These are phyloP conservation scores for Drosophila anomelani DNA, from an alignment of 2,888 invertebrate species.

Conservation along the genomic window DNA sequence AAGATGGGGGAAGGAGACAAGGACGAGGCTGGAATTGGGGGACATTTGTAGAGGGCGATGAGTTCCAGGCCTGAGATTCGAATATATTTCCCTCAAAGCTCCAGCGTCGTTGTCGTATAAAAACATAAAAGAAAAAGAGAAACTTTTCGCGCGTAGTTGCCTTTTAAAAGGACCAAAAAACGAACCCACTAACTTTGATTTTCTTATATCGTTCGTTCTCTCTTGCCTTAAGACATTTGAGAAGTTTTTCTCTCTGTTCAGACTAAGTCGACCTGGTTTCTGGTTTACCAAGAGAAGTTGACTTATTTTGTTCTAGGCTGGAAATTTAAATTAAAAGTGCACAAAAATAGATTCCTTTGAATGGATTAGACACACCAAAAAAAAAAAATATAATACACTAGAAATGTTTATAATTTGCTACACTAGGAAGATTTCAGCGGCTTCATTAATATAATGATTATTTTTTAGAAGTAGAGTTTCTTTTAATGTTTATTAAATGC, in stretches of 20 bases:
- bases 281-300: neutral
- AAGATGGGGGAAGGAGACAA: neutral
- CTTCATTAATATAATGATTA: neutral
- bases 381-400: neutral
- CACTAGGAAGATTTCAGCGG: neutral
- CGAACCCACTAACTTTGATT: constrained; percentile 53
- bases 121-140: constrained; percentile 55
- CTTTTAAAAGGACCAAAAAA: constrained; percentile 51
- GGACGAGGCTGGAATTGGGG: constrained; percentile 12
- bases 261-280: constrained; percentile 7
- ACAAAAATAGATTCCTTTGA: neutral
- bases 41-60: constrained; percentile 22
- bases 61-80: constrained; percentile 69
- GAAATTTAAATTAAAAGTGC: neutral
- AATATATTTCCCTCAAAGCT: constrained; percentile 75
- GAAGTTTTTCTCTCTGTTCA: constrained; percentile 3
- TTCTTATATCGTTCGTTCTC: constrained; percentile 53
- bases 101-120: constrained; percentile 37
- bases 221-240: constrained; percentile 16
- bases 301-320: neutral
- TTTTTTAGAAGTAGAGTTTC: no score
- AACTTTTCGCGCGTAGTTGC: constrained; percentile 78
- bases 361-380: neutral
- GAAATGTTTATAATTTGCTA: neutral
- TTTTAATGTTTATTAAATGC: no score